These are phyloP conservation scores for Apeira syringaria DNA, from an alignment of 2,888 invertebrate genomes.

Conservation along the genomic window DNA sequence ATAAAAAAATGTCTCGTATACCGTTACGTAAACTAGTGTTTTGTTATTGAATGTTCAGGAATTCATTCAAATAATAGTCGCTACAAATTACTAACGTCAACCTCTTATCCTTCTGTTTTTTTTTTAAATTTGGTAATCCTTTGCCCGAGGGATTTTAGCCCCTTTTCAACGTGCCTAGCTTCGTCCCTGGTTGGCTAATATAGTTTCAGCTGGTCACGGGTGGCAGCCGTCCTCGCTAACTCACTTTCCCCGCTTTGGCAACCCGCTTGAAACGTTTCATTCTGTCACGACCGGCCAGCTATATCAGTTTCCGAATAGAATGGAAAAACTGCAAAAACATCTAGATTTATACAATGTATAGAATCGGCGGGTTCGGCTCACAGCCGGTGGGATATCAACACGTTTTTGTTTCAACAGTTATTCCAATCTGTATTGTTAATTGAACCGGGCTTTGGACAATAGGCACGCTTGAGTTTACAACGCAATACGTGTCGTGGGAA, in stretches of 20 bases:
- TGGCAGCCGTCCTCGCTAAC: constrained; percentile 51
- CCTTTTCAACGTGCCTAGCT: neutral
- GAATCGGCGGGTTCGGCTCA: neutral
- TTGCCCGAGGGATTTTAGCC: neutral
- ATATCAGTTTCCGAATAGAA: constrained; percentile 18
- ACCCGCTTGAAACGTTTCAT: constrained; percentile 44
- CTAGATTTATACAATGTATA: neutral
- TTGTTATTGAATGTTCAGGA: no score
- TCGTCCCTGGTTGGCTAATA: constrained; percentile 12
- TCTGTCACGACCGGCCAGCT: constrained; percentile 40
- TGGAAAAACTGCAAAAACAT: constrained; percentile 7
- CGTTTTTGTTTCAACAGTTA: constrained; percentile 20
- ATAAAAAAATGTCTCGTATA: no score
- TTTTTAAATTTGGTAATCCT: neutral
- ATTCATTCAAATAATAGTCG: no score
- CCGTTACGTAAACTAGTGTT: no score
- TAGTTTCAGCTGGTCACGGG: constrained; percentile 46
- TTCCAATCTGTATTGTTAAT: constrained; percentile 19
- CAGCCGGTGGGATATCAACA: constrained; percentile 13
- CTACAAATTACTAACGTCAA: no score
- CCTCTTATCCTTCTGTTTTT: no score
- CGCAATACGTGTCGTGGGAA: neutral
- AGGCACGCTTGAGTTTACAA: constrained; percentile 1
- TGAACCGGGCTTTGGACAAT: constrained; percentile 10
- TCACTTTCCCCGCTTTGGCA: constrained; percentile 61